A percentile compares a stretch with the other conserved stretches of the same genome.
Conservation (phyloP, 2,888 invertebrate genomes). For the Creontiades dilutus region DNA sequence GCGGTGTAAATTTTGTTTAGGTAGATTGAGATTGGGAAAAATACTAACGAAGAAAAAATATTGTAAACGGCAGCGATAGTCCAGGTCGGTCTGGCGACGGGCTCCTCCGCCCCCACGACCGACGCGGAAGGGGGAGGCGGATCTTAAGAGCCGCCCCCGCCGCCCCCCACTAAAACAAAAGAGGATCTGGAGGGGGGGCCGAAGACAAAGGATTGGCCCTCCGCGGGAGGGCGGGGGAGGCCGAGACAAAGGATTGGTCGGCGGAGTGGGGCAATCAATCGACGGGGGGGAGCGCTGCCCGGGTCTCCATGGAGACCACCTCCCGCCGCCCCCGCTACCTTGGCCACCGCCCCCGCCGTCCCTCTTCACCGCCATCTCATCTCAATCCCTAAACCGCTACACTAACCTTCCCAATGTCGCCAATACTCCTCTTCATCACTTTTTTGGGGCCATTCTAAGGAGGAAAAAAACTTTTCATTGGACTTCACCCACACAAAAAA, state of each 20-base stretch:
- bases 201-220: constrained; percentile 69
- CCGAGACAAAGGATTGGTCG: constrained; percentile 65
- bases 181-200: constrained; percentile 21
- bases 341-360: neutral
- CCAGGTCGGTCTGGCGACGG: neutral
- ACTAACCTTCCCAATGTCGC: constrained; percentile 43
- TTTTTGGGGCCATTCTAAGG: neutral
- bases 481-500: neutral
- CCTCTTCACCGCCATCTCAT: constrained; percentile 11
- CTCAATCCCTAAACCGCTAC: constrained; percentile 28
- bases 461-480: neutral
- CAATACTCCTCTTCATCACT: constrained; percentile 1
- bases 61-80: neutral
- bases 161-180: constrained; percentile 60
- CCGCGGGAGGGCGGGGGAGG: constrained; percentile 53
- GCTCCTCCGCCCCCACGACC: constrained; percentile 48
- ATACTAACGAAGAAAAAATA: too few species aligned
- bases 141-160: constrained; percentile 61
- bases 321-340: constrained; percentile 40
- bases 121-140: constrained; percentile 10
- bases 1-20: too few species aligned
- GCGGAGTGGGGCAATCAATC: constrained; percentile 69
- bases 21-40: too few species aligned
- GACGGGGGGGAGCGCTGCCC: constrained; percentile 55
- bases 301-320: constrained; percentile 62